phyloP scores from a whole-genome alignment of 2,888 invertebrate species.

The Athalia rosae region DNA sequence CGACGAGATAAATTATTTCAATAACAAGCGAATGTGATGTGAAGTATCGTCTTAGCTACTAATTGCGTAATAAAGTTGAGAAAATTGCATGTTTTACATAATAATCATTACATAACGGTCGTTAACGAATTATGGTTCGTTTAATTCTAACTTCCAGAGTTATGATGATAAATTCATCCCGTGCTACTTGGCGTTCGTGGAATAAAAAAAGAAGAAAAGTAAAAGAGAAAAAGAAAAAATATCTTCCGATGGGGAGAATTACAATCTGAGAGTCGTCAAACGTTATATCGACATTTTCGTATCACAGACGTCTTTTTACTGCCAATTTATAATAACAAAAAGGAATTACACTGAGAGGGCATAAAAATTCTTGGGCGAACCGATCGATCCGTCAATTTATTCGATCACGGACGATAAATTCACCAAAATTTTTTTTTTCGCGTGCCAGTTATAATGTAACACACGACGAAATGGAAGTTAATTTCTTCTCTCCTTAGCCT shows the following conservation, averaged over 20 bases:
- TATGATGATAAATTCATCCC: neutral
- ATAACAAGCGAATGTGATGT: neutral
- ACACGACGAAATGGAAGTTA: neutral
- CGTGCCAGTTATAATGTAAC: neutral
- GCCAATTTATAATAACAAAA: too few relatives aligned
- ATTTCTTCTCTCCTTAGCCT: neutral
- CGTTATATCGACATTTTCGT: neutral
- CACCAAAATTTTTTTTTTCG: conserved; percentile 12
- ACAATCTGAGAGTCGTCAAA: neutral
- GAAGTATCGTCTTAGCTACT: neutral
- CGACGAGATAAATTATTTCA: neutral
- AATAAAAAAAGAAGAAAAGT: too few relatives aligned
- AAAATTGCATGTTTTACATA: neutral
- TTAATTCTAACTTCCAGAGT: neutral
- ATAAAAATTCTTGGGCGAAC: too few relatives aligned
- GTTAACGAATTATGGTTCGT: neutral
- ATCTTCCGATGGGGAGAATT: neutral
- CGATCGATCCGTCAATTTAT: neutral
- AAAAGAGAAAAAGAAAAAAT: neutral
- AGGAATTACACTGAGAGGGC: too few relatives aligned
- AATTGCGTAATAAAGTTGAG: neutral
- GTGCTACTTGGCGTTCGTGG: too few relatives aligned
- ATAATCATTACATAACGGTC: neutral
- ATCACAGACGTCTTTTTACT: too few relatives aligned
- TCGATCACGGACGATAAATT: neutral